These are phyloP conservation scores for Malacoraja senta DNA, from an alignment of 2,797 vertebrate species.

Conservation along the genomic window DNA sequence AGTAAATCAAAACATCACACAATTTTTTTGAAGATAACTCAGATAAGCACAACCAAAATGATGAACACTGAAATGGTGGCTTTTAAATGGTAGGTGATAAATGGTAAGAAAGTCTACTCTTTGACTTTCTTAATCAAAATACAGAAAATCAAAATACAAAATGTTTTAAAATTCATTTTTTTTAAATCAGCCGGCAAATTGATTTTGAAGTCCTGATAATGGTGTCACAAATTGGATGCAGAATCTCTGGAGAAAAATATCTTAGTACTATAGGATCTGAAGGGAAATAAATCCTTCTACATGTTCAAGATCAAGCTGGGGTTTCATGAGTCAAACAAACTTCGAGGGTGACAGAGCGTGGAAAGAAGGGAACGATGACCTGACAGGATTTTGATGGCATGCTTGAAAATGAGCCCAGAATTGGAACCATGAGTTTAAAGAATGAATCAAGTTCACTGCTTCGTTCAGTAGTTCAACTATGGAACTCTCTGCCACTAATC, in stretches of 20 bases:
- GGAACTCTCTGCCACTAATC: neutral
- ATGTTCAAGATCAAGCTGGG: no score
- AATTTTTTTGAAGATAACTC: no score
- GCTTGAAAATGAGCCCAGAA: neutral
- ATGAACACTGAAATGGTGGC: neutral
- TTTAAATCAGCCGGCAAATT: neutral
- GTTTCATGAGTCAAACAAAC: no score
- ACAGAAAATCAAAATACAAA: no score
- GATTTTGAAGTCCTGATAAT: neutral
- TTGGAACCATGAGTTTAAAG: neutral
- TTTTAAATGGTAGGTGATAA: neutral
- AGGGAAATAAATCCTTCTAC: no score
- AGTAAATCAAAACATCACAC: no score
- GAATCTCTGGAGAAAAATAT: neutral
- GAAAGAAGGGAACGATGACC: no score
- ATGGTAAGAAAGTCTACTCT: neutral
- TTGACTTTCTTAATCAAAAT: no score
- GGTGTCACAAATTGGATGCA: neutral
- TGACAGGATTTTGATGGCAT: no score
- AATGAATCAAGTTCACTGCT: neutral
- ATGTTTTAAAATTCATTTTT: neutral
- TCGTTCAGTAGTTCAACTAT: neutral
- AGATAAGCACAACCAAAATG: neutral
- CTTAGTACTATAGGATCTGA: neutral
- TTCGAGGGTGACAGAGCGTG: no score